Base-by-base conservation (phyloP, 2,797 vertebrate genomes). In the Heliangelus exortis region DNA sequence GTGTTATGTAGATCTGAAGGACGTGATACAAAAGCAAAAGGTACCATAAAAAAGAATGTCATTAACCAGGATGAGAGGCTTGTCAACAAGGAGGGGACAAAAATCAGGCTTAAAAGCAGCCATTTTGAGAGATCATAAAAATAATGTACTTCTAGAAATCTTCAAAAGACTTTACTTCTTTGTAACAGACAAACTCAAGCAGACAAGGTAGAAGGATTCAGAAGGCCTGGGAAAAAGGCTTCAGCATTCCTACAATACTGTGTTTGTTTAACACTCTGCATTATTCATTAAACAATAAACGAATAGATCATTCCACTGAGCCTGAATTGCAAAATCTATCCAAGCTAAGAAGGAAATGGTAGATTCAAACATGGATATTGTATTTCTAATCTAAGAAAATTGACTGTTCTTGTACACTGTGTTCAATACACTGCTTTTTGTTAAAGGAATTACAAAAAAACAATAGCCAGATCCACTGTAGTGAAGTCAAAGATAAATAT, bases 241-340 rank as follows among this genome's bases (percentile, higher is more conserved):
- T 54, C 57, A 79, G 57, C 41, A 26, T 74, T 93, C 51, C 69
- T 89, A 67, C 53, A 80, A 12, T 29, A 51, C 21, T 69, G 9
- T 47, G 82, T 87, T 95, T 94, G 69, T 81, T 88, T 90, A 94
- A 87, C 0, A 0, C 62, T 87, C 63, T 83, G 39, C 82, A 93
- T 93, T 95, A 87, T 96, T 95, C 85, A 79, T 69, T 93, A 65
- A 90, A 94, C 71, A 91, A 95, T 96, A 96, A 95, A 68, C 68
- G 80, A 95, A 93, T 19, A 89, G 84, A 88, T 86, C 94, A 88
- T 58, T 93, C 47, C 61, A 74, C 59, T 82, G 48, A 71, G 84
- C 26, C 67, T 79, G 90, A 86, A 84, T 29, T 84, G 67, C 80
- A 96, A 96, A 92, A 94, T 88, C 77, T 76, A 81, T 31, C 62